Base-by-base conservation (phyloP, 2,888 invertebrate genomes). In the Allacma fusca region DNA sequence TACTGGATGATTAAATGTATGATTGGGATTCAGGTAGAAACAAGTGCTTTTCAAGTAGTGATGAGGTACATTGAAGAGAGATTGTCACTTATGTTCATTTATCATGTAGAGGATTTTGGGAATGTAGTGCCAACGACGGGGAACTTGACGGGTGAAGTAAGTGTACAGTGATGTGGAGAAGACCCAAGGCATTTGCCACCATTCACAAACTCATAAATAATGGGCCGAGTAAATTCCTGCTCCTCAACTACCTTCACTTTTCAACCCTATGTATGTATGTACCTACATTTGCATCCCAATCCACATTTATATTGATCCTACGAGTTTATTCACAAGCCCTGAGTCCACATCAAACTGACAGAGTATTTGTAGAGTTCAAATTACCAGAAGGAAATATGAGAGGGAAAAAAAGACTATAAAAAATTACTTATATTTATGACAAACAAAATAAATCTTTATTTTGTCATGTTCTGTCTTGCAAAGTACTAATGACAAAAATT, bases 221-320 rank as follows among this genome's bases (percentile, higher is more conserved):
- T 59, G 59, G 59, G 19, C 59, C 19, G 19, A 21, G 59, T 23
- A 59, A 59, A 59, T 23, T 59, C 9, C 59, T 59, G 5, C 59
- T 59, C 9, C 19, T 59, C 59, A 19, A 59, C 7, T 23, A 59
- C 59, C 59, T 59, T 59, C 59, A 59, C 59, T 59, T 59, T 59
- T 59, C 59, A 59, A 12, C 5, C 19, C 23, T 7, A 59, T 59
- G n/a, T n/a, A n/a, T n/a, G n/a, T n/a, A n/a, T n/a, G n/a, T n/a
- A n/a, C n/a, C n/a, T n/a, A 59, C 59, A 59, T 59, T 59, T 59
- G 59, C 59, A 59, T 59, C 59, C 5, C 59, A 59, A 59, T 59
- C 12, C 40, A 40, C n/a, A n/a, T n/a, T n/a, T n/a, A n/a, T n/a
- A n/a, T n/a, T n/a, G n/a, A n/a, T n/a, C n/a, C n/a, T n/a, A n/a